Base-by-base conservation (phyloP, 2,888 invertebrate genomes). In the Lasius fuliginosus region DNA sequence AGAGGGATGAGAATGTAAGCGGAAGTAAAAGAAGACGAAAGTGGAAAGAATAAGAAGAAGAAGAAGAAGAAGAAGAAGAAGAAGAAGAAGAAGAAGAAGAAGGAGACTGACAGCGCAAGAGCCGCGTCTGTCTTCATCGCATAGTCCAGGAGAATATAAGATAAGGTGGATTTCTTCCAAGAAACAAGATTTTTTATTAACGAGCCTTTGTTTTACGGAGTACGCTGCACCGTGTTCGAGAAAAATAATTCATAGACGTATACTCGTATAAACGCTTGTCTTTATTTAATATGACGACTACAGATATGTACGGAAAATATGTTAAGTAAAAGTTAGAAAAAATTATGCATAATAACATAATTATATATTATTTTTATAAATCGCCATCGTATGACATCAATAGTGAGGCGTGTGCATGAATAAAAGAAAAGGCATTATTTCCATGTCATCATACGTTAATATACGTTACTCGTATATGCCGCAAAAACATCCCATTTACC, bases 1-100 rank as follows among this genome's bases (percentile, higher is more conserved):
- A 42, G n/a, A 46, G 30, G 23, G 8, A 58, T 33, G 58, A 79
- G 60, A 81, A 81, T 60, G 79, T 71, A 71, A 81, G 71, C 79
- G 79, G 79, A 79, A 79, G 69, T 60, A 60, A 60, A 68, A 42
- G 33, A 68, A n/a, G 79, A 60, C 46, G 64, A 40, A 82, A 71
- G 71, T 46, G 27, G 33, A 46, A 46, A 69, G 58, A 56, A 73
- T 15, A 71, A 36, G 58, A 58, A 33, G 27, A 67, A 36, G 67
- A 60, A 62, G 58, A 36, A 71, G 68, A 69, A 33, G 71, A 56
- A 49, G 49, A 75, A 15, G 62, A 40, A 75, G 56, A 67, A 36
- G 64, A 60, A 65, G 18, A 65, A 71, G 81, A 68, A 49, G 49
- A 75, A 15, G 62, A 40, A 75, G 56, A 67, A 36, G 64, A 60